Evolutionary conservation across 2,113 vertebrate species (phyloP).

Genomic region (Cyanoramphus novaezelandiae): DNA sequence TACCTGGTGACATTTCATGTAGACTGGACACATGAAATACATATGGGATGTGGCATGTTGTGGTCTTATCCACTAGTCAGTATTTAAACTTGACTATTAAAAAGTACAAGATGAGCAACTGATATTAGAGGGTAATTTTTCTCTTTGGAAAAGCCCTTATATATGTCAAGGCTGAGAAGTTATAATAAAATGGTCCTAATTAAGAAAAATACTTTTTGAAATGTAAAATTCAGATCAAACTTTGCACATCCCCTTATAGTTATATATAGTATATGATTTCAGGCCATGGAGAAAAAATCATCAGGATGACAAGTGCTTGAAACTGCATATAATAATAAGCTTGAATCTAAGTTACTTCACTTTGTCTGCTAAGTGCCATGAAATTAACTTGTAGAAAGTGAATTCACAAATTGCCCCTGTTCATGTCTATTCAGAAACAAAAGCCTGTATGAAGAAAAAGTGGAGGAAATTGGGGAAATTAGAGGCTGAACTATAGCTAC

Average conservation of each 20-base stretch:
- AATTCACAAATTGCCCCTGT: slow-evolving; percentile 54
- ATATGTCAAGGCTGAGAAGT: neutral
- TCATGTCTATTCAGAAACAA: slow-evolving; percentile 70
- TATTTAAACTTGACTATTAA: neutral
- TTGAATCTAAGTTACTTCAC: slow-evolving; percentile 59
- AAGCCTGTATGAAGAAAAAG: slow-evolving; percentile 57
- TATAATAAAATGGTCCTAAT: neutral
- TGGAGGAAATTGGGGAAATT: slow-evolving; percentile 44
- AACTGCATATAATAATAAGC: slow-evolving; percentile 61
- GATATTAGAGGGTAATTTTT: neutral
- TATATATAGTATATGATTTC: slow-evolving; percentile 32
- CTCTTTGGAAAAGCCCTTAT: neutral
- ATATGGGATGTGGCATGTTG: neutral
- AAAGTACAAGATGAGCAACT: neutral
- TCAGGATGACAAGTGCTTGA: slow-evolving; percentile 51
- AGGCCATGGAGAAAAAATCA: slow-evolving; percentile 57
- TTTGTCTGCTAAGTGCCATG: slow-evolving; percentile 63
- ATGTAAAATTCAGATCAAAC: slow-evolving; percentile 33
- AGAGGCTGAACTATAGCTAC: slow-evolving; percentile 25
- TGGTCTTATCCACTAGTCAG: accelerated
- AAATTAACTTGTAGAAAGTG: slow-evolving; percentile 65
- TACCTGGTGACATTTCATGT: neutral
- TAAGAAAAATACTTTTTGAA: slow-evolving; percentile 7
- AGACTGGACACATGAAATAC: neutral
- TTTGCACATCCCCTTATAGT: neutral